Conservation (phyloP, 2,888 invertebrate species). For the Hartigia nigra region DNA sequence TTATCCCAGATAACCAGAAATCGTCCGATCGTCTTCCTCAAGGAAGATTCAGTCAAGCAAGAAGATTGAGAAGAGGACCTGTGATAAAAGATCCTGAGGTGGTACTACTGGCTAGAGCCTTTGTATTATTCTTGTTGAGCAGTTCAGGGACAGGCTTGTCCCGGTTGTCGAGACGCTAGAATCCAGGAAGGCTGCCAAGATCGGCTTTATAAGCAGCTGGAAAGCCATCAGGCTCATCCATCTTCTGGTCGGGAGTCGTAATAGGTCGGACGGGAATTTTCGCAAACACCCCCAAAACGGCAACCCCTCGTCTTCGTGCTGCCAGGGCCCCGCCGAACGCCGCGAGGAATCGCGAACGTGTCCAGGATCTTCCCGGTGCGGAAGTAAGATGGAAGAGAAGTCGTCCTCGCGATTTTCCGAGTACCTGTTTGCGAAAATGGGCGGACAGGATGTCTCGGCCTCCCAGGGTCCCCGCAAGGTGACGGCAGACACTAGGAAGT, state of each 20-base stretch:
- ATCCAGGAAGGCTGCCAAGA: constrained; percentile 44
- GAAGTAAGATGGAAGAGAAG: constrained; percentile 64
- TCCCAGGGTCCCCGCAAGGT: constrained; percentile 74
- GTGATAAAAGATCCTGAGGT: not conserved
- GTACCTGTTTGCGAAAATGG: constrained; percentile 85
- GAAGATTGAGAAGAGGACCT: not conserved
- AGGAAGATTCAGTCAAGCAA: not conserved
- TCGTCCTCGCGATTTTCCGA: constrained; percentile 74
- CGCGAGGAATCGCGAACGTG: constrained; percentile 60
- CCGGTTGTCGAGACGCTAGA: not conserved
- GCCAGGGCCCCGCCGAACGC: constrained; percentile 64
- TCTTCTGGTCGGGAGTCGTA: constrained; percentile 56
- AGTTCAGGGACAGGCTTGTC: not conserved
- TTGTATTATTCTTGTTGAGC: not conserved
- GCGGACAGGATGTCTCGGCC: constrained; percentile 67
- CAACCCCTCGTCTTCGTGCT: constrained; percentile 65
- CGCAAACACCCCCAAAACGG: constrained; percentile 65
- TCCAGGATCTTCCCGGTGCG: constrained; percentile 42
- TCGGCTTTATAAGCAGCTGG: constrained; percentile 55
- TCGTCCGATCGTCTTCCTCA: not conserved
- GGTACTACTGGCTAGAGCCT: not conserved
- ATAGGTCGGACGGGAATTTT: constrained; percentile 60
- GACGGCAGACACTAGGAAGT: constrained; percentile 73
- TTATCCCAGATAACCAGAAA: not conserved
- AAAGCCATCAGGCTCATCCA: constrained; percentile 56